Conservation (phyloP, 2,888 invertebrate species). For the Alsophila aescularia region DNA sequence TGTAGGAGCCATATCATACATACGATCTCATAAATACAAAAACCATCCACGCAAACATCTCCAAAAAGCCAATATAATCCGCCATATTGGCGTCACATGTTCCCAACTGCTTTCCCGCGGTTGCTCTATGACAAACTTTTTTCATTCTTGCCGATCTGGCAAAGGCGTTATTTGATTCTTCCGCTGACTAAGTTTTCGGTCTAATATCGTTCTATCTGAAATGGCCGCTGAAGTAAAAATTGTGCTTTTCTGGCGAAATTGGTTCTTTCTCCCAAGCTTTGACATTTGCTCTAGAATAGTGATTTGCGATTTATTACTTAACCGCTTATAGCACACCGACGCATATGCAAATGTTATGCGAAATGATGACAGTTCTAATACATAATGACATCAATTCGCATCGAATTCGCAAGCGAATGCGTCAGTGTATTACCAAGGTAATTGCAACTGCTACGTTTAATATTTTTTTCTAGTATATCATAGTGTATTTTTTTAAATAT, state of each 20-base stretch:
- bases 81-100: conserved; percentile 43
- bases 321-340: too few relatives aligned
- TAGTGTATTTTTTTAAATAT: too few relatives aligned
- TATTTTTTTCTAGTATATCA: too few relatives aligned
- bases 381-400: too few relatives aligned
- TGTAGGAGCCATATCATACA: background rate
- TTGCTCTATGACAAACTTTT: conserved; percentile 56
- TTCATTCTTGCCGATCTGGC: conserved; percentile 38
- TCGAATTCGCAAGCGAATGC: too few relatives aligned
- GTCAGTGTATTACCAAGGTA: too few relatives aligned
- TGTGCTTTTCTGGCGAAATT: conserved; percentile 13
- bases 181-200: conserved; percentile 46
- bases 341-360: too few relatives aligned
- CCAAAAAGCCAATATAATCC: conserved; percentile 37
- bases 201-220: conserved; percentile 23
- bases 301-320: background rate
- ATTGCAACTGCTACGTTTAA: too few relatives aligned
- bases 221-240: conserved; percentile 14
- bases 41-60: conserved; percentile 7
- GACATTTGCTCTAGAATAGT: background rate
- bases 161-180: conserved; percentile 47
- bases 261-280: conserved; percentile 10
- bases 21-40: conserved; percentile 2
- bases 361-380: too few relatives aligned
- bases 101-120: conserved; percentile 40